Conservation (phyloP, 1,140 invertebrate species). For the Solenopsis fugax region DNA sequence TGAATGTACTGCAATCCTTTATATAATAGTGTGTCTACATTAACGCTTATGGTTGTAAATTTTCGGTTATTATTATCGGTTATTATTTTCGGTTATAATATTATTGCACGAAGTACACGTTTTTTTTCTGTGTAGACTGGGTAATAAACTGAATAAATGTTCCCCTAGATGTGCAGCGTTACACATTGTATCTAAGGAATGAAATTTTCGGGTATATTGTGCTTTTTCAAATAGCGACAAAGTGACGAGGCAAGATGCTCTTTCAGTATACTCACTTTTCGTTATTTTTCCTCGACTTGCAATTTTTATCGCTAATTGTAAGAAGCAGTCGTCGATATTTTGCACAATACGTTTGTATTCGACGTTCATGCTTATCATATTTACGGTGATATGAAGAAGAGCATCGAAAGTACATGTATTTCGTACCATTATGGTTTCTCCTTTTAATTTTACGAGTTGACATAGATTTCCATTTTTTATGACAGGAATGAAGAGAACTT, state of each 20-base stretch:
- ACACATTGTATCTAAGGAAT: not conserved
- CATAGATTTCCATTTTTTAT: constrained; percentile 14
- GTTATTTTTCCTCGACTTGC: not conserved
- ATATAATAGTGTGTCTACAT: not conserved
- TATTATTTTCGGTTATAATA: too few species aligned
- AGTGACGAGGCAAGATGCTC: not conserved
- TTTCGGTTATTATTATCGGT: not conserved
- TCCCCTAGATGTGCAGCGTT: constrained; percentile 14
- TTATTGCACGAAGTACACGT: not conserved
- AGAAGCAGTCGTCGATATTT: too few species aligned
- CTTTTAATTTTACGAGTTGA: not conserved
- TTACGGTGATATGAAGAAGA: not conserved
- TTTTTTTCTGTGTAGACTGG: not conserved
- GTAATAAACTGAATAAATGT: not conserved
- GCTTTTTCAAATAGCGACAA: too few species aligned
- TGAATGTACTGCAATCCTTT: not conserved
- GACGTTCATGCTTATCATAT: not conserved
- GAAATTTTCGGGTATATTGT: constrained; percentile 1
- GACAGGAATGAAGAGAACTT: not conserved
- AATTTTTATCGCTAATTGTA: too few species aligned
- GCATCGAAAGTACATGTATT: constrained; percentile 33
- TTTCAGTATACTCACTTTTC: not conserved
- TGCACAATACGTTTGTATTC: not conserved
- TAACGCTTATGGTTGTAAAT: not conserved
- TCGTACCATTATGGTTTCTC: not conserved